phyloP scores from a whole-genome alignment of 2,797 vertebrate species.

The Enteromius treurensis region DNA sequence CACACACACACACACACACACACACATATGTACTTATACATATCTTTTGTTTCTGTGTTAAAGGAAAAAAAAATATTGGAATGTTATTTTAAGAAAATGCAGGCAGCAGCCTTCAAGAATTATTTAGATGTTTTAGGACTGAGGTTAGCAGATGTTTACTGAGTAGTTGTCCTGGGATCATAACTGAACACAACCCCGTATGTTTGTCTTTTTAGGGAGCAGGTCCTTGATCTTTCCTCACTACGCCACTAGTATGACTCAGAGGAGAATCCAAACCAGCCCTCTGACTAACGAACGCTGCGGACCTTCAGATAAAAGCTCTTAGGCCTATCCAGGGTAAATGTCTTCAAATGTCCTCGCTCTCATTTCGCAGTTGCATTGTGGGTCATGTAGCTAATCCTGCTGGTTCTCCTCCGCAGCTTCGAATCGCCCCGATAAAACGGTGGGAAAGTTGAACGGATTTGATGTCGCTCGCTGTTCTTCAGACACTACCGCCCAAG shows the following conservation, averaged over 20 bases:
- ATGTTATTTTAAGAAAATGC: background rate
- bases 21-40: too few species aligned
- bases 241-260: constrained; percentile 78
- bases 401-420: constrained; percentile 43
- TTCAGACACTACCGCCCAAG: constrained; percentile 52
- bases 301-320: constrained; percentile 84
- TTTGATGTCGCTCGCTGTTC: constrained; percentile 16
- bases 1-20: too few species aligned
- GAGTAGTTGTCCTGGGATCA: background rate
- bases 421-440: constrained; percentile 52
- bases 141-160: constrained; percentile 6
- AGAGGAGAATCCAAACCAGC: constrained; percentile 80
- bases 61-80: too few species aligned
- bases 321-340: constrained; percentile 76
- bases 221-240: constrained; percentile 86
- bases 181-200: constrained; percentile 14
- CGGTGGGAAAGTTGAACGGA: constrained; percentile 63
- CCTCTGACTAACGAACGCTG: constrained; percentile 78
- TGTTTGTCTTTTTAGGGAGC: constrained; percentile 77
- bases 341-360: background rate
- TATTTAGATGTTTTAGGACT: background rate
- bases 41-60: too few species aligned
- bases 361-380: background rate
- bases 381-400: background rate
- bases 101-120: background rate